Conservation (phyloP, 2,797 vertebrate genomes). For the Sebastolobus alascanus region DNA sequence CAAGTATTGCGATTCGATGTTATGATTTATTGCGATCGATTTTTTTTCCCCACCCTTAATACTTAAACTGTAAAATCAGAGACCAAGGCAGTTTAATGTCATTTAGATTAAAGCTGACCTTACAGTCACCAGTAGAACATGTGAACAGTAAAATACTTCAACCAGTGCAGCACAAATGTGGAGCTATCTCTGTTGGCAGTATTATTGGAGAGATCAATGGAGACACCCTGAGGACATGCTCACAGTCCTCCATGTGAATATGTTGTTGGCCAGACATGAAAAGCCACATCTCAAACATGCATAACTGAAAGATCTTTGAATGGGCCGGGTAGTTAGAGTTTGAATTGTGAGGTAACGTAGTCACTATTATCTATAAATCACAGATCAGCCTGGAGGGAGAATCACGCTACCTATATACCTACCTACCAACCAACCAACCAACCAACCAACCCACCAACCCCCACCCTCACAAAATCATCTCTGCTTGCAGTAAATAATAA, state of each 20-base stretch:
- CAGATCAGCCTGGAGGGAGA: conserved; percentile 28
- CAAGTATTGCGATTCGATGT: too few relatives aligned
- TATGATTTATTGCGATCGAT: too few relatives aligned
- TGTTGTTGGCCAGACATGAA: not conserved
- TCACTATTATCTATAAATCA: conserved; percentile 39
- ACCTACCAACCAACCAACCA: not conserved
- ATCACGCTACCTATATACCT: conserved; percentile 3
- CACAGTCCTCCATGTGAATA: not conserved
- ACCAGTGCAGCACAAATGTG: not conserved
- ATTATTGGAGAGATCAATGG: not conserved
- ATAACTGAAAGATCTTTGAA: not conserved
- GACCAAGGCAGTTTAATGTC: not conserved
- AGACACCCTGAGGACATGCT: not conserved
- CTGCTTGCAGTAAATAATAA: conserved; percentile 63
- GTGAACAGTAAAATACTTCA: not conserved
- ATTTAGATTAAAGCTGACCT: not conserved
- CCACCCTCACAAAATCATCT: conserved; percentile 35
- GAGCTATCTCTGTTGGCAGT: not conserved
- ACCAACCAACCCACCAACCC: not conserved
- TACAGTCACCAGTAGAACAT: not conserved
- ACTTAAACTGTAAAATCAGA: not conserved
- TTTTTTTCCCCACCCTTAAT: too few relatives aligned
- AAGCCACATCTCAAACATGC: not conserved
- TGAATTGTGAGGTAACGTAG: conserved; percentile 1
- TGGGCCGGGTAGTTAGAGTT: not conserved